Conservation (phyloP, 2,113 vertebrate genomes). For the Callopanchax toddi region DNA sequence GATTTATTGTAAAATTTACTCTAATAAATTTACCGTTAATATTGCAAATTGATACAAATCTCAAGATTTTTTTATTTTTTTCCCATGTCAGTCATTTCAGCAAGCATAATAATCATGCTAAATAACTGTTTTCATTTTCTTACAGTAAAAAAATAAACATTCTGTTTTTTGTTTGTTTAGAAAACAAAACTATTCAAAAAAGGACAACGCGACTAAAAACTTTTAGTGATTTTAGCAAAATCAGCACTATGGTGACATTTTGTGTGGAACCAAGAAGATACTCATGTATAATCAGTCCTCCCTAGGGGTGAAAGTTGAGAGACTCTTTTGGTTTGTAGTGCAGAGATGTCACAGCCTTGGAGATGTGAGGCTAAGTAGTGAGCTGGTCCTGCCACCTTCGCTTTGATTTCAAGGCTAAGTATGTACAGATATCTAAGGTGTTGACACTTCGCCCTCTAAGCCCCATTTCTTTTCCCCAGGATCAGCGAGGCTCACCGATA, state of each 20-base stretch:
- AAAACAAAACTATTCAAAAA: no score
- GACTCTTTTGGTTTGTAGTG: slow-evolving; percentile 58
- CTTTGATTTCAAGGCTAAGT: slow-evolving; percentile 76
- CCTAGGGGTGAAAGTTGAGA: slow-evolving; percentile 54
- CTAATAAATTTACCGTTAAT: no score
- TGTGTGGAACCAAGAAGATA: neutral
- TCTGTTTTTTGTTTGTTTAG: no score
- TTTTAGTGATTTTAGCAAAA: neutral
- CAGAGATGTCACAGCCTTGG: slow-evolving; percentile 56
- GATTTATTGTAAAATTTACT: no score
- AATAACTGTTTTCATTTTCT: no score
- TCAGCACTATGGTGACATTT: neutral
- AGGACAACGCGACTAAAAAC: no score
- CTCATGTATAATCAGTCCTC: slow-evolving; percentile 24
- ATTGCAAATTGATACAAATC: no score
- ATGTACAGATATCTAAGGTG: slow-evolving; percentile 77
- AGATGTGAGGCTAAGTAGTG: slow-evolving; percentile 66
- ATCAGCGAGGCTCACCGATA: slow-evolving; percentile 75
- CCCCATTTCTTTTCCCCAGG: slow-evolving; percentile 68
- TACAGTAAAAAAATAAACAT: no score
- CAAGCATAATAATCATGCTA: no score
- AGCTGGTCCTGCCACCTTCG: slow-evolving; percentile 64
- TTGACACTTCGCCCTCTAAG: slow-evolving; percentile 75
- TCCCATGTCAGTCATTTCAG: no score
- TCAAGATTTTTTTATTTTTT: no score